Conservation (phyloP, 2,888 invertebrate species). For the Lasioglossum lativentre region DNA sequence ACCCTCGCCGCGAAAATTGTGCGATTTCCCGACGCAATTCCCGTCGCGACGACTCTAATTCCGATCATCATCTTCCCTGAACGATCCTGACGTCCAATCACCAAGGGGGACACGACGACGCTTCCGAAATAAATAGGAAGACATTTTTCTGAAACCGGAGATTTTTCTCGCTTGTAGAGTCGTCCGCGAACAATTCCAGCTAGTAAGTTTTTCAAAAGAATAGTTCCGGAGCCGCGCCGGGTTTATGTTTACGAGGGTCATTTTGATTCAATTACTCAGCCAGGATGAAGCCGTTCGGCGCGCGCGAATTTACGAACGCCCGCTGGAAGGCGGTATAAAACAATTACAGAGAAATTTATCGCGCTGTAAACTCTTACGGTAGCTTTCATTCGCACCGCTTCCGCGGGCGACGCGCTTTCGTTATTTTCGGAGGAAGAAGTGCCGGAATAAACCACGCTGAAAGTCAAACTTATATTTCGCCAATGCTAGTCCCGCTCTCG, state of each 20-base stretch:
- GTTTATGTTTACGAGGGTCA: conserved; percentile 42
- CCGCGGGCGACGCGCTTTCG: conserved; percentile 27
- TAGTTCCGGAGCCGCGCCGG: background rate
- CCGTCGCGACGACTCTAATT: conserved; percentile 53
- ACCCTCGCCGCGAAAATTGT: conserved; percentile 65
- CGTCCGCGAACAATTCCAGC: background rate
- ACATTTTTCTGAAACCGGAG: background rate
- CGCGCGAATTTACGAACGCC: conserved; percentile 42
- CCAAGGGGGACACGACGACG: conserved; percentile 28
- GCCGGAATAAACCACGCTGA: background rate
- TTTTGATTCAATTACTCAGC: conserved; percentile 25
- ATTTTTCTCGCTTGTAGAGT: background rate
- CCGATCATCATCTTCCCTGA: conserved; percentile 38
- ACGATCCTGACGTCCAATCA: conserved; percentile 46
- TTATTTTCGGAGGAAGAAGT: conserved; percentile 28
- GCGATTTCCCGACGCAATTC: conserved; percentile 54
- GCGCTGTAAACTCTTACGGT: conserved; percentile 40
- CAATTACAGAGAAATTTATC: conserved; percentile 55
- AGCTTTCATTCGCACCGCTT: conserved; percentile 29
- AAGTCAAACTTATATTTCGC: background rate
- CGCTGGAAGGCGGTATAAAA: conserved; percentile 38
- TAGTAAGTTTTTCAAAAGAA: background rate
- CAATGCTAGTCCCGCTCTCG: background rate
- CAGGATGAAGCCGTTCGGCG: conserved; percentile 18
- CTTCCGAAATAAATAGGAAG: background rate